These are phyloP conservation scores for Gobio occitaniae DNA, from an alignment of 2,797 vertebrate species.

Conservation along the genomic window DNA sequence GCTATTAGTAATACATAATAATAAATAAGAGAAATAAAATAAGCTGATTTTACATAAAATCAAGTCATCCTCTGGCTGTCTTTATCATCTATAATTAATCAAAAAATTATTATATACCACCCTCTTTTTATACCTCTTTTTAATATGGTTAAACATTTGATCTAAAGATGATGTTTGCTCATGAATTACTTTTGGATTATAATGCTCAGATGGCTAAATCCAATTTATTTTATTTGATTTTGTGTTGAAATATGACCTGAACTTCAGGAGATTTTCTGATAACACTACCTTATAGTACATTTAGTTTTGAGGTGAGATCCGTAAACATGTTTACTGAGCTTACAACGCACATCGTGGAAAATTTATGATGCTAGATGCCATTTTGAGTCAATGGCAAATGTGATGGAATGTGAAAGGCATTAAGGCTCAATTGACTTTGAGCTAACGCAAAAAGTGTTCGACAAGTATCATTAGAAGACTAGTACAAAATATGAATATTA, in stretches of 20 bases:
- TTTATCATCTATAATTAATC: conserved; percentile 41
- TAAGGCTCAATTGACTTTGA: conserved; percentile 40
- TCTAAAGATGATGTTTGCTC: conserved; percentile 10
- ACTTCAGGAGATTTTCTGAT: neutral
- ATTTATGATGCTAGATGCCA: conserved; percentile 31
- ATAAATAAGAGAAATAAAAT: too few relatives aligned
- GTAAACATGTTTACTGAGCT: neutral
- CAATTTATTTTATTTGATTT: neutral
- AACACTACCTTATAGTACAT: neutral
- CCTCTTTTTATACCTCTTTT: neutral
- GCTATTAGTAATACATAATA: too few relatives aligned
- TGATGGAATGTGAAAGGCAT: conserved; percentile 28
- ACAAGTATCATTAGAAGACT: conserved; percentile 14
- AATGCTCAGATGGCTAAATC: neutral
- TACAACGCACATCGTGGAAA: neutral
- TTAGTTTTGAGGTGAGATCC: neutral
- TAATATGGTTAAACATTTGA: conserved; percentile 15
- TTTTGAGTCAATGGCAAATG: conserved; percentile 36
- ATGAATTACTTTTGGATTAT: conserved; percentile 37
- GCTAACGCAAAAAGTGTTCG: conserved; percentile 24
- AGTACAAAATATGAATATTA: conserved; percentile 19
- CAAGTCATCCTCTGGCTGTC: conserved; percentile 26
- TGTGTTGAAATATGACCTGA: neutral
- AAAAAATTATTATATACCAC: conserved; percentile 22
- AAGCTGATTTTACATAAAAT: neutral